These are phyloP conservation scores for Eupithecia insigniata DNA, from an alignment of 2,888 invertebrate species.

Conservation along the genomic window DNA sequence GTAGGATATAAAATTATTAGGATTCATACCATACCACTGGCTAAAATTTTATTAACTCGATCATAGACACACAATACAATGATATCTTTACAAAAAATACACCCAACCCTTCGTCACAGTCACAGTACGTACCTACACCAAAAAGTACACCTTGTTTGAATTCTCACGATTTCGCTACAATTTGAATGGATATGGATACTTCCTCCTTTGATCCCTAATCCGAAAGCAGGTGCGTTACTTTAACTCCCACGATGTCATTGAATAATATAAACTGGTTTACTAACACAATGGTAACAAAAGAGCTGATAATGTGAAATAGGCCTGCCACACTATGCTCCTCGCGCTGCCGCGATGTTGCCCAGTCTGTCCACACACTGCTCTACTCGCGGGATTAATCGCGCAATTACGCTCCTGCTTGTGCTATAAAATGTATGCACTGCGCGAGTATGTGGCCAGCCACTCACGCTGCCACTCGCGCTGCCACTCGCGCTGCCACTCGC, in stretches of 20 bases:
- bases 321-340: too few species aligned
- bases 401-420: too few species aligned
- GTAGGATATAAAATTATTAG: too few species aligned
- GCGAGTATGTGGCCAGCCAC: too few species aligned
- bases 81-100: constrained; percentile 15
- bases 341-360: too few species aligned
- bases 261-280: background rate
- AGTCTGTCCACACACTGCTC: too few species aligned
- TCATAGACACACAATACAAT: background rate
- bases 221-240: constrained; percentile 36
- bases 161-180: constrained; percentile 59
- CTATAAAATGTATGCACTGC: too few species aligned
- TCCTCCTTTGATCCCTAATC: constrained; percentile 30
- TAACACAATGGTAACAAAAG: background rate
- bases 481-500: too few species aligned
- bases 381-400: too few species aligned
- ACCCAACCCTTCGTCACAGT: constrained; percentile 47
- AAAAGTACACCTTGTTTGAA: constrained; percentile 57
- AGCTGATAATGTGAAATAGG: background rate
- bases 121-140: constrained; percentile 30
- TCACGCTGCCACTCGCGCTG: too few species aligned
- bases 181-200: constrained; percentile 36
- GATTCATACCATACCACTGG: too few species aligned
- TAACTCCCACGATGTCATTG: constrained; percentile 39
- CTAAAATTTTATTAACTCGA: background rate